Base-by-base conservation (phyloP, 2,113 vertebrate genomes). In the Pagrus major region DNA sequence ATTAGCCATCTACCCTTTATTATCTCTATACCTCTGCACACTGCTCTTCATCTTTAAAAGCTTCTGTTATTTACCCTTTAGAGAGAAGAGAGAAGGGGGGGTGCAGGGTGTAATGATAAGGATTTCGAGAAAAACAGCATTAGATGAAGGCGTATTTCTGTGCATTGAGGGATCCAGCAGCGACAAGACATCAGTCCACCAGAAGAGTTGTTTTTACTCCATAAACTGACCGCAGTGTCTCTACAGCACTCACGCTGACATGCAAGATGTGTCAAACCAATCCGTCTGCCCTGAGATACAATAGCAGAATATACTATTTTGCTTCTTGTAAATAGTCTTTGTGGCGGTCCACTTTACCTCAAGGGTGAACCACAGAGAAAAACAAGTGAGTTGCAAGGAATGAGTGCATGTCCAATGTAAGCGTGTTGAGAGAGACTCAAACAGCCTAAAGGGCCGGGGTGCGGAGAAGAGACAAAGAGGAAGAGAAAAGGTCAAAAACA, bases 401-500 rank as follows among this genome's bases (percentile, higher is more conserved):
- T 47, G 27, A 76, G 46, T 61, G 70, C 51, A 64, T 60, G 60
- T 79, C 54, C 23, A 71, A n/a, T 69, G 41, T 83, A 55, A 71
- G 44, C 23, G 5, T 67, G 76, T 75, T 39, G 27, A 78, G 66
- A 37, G 51, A 69, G 64, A 76, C 49, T 70, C 58, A 66, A 71
- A 18, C 39, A 83, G 68, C 80, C 63, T 23, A 35, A 37, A 54
- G 78, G 41, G 49, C 35, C 5, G 25, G 55, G 15, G n/a, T 85
- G 66, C 63, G 51, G 39, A 80, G 71, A 44, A 41, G 68, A 81
- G 74, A 78, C 20, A 25, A 39, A 66, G 61, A 70, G 61, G 55
- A 3, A 64, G 47, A 72, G 52, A 72, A 88, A 80, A 86, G 86
- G 86, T 86, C 78, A 87, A 65, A 78, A 35, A 81, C 47, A 47